These are phyloP conservation scores for Sarcophaga variegata DNA, from an alignment of 2,888 invertebrate species.

Conservation along the genomic window DNA sequence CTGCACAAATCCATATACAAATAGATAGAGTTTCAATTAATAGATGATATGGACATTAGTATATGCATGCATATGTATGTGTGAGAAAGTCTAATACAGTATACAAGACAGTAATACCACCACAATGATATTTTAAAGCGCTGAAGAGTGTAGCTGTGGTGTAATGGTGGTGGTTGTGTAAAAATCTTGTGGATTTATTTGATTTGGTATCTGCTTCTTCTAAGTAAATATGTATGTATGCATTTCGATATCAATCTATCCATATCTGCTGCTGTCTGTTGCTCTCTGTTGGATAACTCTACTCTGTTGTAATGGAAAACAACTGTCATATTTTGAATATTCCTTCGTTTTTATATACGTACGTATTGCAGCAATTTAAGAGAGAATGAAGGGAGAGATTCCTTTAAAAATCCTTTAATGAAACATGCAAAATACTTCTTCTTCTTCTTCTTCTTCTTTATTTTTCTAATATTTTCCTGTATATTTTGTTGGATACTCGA, in stretches of 20 bases:
- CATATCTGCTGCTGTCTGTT: no score
- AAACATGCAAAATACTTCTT: constrained; percentile 52
- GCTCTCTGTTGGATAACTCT: no score
- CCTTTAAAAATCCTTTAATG: constrained; percentile 36
- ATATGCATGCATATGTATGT: not conserved
- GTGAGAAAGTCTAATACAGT: not conserved
- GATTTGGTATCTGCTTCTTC: constrained; percentile 52
- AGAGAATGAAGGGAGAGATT: no score
- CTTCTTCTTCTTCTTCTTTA: constrained; percentile 6
- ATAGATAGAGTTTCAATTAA: constrained; percentile 66
- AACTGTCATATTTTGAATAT: constrained; percentile 61
- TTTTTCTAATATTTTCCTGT: not conserved
- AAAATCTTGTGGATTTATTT: constrained; percentile 44
- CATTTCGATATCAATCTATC: constrained; percentile 59
- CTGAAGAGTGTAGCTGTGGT: no score
- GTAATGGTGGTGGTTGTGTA: not conserved
- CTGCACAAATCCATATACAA: constrained; percentile 8
- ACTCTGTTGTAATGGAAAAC: constrained; percentile 20
- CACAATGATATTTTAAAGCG: no score
- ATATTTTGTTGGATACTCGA: not conserved
- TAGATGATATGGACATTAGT: constrained; percentile 34
- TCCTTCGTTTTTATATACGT: no score
- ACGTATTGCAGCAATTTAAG: not conserved
- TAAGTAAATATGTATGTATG: constrained; percentile 40
- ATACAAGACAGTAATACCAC: constrained; percentile 3